Evolutionary conservation across 2,888 invertebrate genomes (phyloP), one percentile per base, ranked within the genome.

Genomic region (Drosophila melanosoma): DNA sequence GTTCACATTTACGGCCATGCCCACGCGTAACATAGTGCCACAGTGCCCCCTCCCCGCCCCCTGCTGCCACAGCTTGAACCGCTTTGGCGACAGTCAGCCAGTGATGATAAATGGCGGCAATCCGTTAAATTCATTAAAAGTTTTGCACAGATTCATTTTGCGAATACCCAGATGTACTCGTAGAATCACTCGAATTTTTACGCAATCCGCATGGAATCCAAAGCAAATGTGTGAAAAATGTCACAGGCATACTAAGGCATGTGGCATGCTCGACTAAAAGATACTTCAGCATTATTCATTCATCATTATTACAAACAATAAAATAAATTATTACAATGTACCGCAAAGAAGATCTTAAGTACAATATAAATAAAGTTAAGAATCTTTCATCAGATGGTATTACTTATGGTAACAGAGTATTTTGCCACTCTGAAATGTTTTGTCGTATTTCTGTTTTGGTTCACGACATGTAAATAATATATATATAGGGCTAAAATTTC

Each of bases 61-160:
- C 11, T 26, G 17, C 10, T 11, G 1, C 7, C 52, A 23, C 11
- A 5, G 23, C 17, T 38, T 8, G 40, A 12, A 35, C 20, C 29
- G 20, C 38, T 40, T 38, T 32, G 76, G 52, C 48, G 63, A 64
- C 63, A 67, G 48, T 61, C 60, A 26, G 40, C 35, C 74, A 60
- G 52, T 36, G 51, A 74, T 79, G 87, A 83, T 83, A 73, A 83
- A 83, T 83, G 66, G 71, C 70, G 77, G 61, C 76, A 81, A 83
- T 83, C 82, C 76, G 80, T 82, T 80, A 76, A 87, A 76, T 73
- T 87, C 80, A 76, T 83, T 82, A 71, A 83, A 83, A 86, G 74
- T 78, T 82, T 77, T 87, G 78, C 78, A 82, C 72, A 87, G 80
- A 83, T 83, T 79, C 69, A 81, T 74, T 79, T 83, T 59, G 53